phyloP scores from a whole-genome alignment of 2,888 invertebrate genomes.

The Drosophila prolongata region DNA sequence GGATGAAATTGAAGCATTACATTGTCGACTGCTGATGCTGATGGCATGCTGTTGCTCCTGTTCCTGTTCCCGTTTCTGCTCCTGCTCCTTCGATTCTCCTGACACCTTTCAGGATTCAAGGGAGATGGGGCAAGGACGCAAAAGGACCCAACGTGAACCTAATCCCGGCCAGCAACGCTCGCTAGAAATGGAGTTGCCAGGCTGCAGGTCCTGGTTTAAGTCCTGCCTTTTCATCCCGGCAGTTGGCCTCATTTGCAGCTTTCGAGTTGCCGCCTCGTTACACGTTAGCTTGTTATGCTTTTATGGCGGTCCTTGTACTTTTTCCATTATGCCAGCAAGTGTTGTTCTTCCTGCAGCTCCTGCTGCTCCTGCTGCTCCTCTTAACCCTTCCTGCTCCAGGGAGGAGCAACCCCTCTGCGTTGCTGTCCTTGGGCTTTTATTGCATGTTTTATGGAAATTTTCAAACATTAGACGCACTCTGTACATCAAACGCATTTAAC shows the following conservation, averaged over 20 bases:
- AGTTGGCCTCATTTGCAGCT: conserved; percentile 63
- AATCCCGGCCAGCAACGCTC: conserved; percentile 14
- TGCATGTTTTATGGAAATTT: conserved; percentile 80
- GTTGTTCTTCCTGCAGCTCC: conserved; percentile 26
- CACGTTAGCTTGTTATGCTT: conserved; percentile 68
- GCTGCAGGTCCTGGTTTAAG: conserved; percentile 16
- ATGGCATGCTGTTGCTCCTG: conserved; percentile 40
- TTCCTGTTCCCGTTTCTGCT: conserved; percentile 17
- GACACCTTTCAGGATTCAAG: conserved; percentile 12
- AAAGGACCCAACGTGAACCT: conserved; percentile 14
- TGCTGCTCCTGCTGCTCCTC: neutral
- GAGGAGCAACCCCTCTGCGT: conserved; percentile 8
- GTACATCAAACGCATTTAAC: conserved; percentile 72
- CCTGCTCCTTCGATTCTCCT: conserved; percentile 30
- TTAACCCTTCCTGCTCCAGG: neutral
- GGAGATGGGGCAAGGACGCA: neutral
- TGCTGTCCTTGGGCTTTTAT: conserved; percentile 66
- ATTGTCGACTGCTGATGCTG: conserved; percentile 60
- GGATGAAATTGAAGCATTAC: conserved; percentile 61
- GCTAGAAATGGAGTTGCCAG: conserved; percentile 13
- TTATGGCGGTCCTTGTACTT: conserved; percentile 58
- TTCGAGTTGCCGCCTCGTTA: conserved; percentile 55
- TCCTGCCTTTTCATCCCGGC: conserved; percentile 16
- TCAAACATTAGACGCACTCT: conserved; percentile 66
- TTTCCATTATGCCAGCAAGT: conserved; percentile 52